A percentile compares a stretch with the other conserved stretches of the same genome.
Conservation (phyloP, 2,888 invertebrate species). For the Drosophila pseudotalamancana region DNA sequence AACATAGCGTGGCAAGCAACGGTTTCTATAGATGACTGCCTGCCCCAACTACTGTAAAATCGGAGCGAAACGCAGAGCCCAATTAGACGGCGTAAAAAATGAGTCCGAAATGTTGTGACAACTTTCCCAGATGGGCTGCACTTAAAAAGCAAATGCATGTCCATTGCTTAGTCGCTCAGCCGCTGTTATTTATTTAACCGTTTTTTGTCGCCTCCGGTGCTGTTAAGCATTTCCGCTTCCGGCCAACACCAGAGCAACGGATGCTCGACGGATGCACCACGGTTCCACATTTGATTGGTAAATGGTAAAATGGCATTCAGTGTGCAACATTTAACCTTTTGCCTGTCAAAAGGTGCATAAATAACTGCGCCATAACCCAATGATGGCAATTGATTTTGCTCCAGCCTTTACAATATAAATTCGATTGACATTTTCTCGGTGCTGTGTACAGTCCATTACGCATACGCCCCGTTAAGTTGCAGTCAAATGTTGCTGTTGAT, state of each 20-base stretch:
- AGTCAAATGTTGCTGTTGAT: constrained; percentile 19
- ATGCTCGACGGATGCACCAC: constrained; percentile 57
- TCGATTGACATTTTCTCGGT: constrained; percentile 15
- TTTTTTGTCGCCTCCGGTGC: constrained; percentile 27
- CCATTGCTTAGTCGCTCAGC: constrained; percentile 39
- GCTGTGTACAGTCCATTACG: constrained; percentile 26
- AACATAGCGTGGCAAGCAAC: constrained; percentile 77
- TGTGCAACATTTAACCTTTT: constrained; percentile 70
- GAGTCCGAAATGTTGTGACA: constrained; percentile 10
- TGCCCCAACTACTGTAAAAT: constrained; percentile 6
- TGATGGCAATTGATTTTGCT: constrained; percentile 8
- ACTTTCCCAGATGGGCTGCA: constrained; percentile 42
- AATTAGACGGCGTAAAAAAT: constrained; percentile 43
- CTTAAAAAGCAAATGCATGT: constrained; percentile 43
- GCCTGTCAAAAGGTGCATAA: constrained; percentile 52
- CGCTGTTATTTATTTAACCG: constrained; percentile 4
- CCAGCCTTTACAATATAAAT: constrained; percentile 12
- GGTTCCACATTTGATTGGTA: constrained; percentile 49
- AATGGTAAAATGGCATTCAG: constrained; percentile 55
- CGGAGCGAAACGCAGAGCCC: constrained; percentile 12
- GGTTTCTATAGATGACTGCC: constrained; percentile 46
- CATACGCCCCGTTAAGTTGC: constrained; percentile 42
- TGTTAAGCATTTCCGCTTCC: constrained; percentile 73
- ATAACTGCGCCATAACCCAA: constrained; percentile 23
- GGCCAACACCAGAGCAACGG: constrained; percentile 25